These are phyloP conservation scores for Crocallis elinguaria DNA, from an alignment of 2,888 invertebrate genomes.

Conservation along the genomic window DNA sequence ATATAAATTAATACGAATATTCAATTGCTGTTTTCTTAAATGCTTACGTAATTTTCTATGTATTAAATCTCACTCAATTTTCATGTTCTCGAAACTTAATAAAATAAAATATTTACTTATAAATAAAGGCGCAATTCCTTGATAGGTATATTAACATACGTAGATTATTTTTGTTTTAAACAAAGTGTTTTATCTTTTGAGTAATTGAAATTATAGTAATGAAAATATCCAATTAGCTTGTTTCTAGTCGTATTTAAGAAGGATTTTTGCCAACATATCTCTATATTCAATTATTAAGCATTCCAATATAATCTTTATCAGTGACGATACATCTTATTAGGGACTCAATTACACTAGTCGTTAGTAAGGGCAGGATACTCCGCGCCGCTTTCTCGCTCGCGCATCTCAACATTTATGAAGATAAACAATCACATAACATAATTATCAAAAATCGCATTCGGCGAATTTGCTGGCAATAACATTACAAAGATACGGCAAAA, in stretches of 20 bases:
- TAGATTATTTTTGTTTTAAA: constrained; percentile 16
- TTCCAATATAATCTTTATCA: constrained; percentile 68
- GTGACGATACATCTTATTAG: constrained; percentile 44
- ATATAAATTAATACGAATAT: constrained; percentile 13
- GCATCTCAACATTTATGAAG: no score
- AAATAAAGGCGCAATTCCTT: constrained; percentile 28
- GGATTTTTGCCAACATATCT: constrained; percentile 67
- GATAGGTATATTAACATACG: constrained; percentile 31
- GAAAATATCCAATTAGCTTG: constrained; percentile 44
- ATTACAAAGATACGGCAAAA: no score
- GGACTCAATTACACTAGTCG: constrained; percentile 24
- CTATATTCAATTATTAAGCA: constrained; percentile 71
- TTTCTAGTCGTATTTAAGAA: constrained; percentile 62
- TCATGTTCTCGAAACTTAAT: neutral
- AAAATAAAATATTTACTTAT: neutral
- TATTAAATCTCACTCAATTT: constrained; percentile 1
- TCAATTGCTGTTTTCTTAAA: constrained; percentile 33
- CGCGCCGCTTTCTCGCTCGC: no score
- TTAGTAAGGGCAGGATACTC: no score
- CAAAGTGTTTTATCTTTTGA: constrained; percentile 28
- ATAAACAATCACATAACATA: no score
- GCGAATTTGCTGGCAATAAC: no score
- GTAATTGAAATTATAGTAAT: constrained; percentile 40
- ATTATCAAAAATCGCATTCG: no score
- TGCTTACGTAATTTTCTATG: neutral